Evolutionary conservation across 2,797 vertebrate species (phyloP), one percentile per base, ranked within the genome.

Genomic region (Urosaurus nigricauda): DNA sequence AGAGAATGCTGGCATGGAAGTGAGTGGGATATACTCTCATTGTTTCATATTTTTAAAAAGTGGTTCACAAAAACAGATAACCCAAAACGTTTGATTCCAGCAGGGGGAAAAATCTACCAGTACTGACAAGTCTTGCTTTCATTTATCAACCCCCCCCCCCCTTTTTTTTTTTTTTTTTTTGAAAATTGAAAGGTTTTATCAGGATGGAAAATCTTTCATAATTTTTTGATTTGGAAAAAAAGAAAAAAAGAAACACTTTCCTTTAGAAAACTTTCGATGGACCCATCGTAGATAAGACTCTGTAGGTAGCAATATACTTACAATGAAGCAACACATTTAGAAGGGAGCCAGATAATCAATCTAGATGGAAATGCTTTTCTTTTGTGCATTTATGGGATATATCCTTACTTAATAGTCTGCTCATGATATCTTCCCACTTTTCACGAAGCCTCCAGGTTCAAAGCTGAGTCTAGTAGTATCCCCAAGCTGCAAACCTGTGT

Each of bases 241-340:
- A 89, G 35, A n/a, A 83, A 86, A 89, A 82, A 70, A 71, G 56
- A 83, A 86, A 83, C 71, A 68, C 40, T 74, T 86, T 89, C 79
- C 58, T 70, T 86, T 77, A 83, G 71, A 89, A 89, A 89, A 89
- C 88, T 86, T 86, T 83, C 83, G 79, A 89, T 81, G 43, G 71
- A 89, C 71, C 82, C 79, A 70, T 82, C 17, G 3, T 87, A 89
- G 85, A 89, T 89, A 86, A 51, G 83, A 85, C 56, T 93, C 91
- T 1, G 0, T 89, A 94, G 91, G n/a, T 93, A 93, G 83, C 93
- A 91, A 89, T 95, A 94, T 93, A 94, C 94, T 95, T 95, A 94
- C 91, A 93, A 95, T 91, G 87, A 93, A 80, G 29, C 86, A 93
- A 91, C 88, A 82, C 53, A 70, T 86, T 89, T 81, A 74, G 11